Evolutionary conservation across 2,113 vertebrate species (phyloP), one percentile per base, ranked within the genome.

Genomic region (Panthera tigris): DNA sequence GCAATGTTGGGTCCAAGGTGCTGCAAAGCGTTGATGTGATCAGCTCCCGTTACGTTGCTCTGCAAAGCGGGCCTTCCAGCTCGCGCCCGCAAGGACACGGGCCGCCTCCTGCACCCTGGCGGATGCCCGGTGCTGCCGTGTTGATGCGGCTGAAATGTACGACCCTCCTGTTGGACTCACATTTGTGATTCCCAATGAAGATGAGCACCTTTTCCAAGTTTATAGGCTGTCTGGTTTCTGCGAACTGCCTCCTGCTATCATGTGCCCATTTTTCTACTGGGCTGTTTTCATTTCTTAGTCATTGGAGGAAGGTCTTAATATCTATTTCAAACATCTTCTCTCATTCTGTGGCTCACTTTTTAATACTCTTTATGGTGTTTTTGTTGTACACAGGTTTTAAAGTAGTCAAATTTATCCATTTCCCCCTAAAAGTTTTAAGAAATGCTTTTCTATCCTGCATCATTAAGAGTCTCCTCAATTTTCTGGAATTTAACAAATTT

Each of bases 111-210:
- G 52, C 52, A 55, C 16, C 16, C 14, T 16, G 52, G 55, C 5
- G 8, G n/a, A 73, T 5, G 4, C 21, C 71, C 8, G 52, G 10
- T 1, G 50, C 66, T 21, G 15, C 50, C 31, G 1, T 15, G 7
- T 8, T 21, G 25, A 27, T 2, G 39, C 7, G 36, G 50, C 14
- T 25, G 18, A 15, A 18, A 39, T 1, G 5, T 1, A 5, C 6
- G 16, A 9, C 63, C 23, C 7, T 68, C 45, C 8, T 69, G 61
- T 63, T 14, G 8, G 39, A 18, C 23, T 13, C 23, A 39, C 55
- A 19, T 3, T 41, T 23, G 12, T 6, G 23, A 80, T 6, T 25
- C 52, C 16, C 31, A 27, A 3, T 8, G 18, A 45, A 19, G 57
- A 0, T 5, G 57, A 76, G 52, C 25, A 27, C 8, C 1, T 61